Evolutionary conservation across 2,113 vertebrate species (phyloP), one percentile per base, ranked within the genome.

Genomic region (Mesocricetus auratus): DNA sequence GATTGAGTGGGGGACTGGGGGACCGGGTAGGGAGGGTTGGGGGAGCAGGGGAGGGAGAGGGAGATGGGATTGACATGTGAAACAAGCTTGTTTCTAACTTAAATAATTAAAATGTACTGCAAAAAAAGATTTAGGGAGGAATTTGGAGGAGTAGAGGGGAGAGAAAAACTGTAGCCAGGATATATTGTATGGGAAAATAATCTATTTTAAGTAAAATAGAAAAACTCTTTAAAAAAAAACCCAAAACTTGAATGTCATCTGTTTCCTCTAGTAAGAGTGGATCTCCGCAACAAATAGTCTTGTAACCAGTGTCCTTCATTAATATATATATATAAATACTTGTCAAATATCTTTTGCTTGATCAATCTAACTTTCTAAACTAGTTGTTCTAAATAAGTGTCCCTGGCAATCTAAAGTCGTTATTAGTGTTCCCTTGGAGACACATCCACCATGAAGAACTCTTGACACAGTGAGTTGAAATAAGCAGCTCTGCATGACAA

Each of bases 281-380:
- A 60, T 93, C 33, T 83, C 19, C n/a, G 24, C 39, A 60, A 17
- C 36, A 77, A 45, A 73, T 10, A 31, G 36, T 87, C 69, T 88
- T 83, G 53, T 56, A 79, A 45, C 15, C 4, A 78, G 17, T 39
- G 36, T 74, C 7, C 60, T 92, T 88, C 83, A 53, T 68, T 95
- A 81, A 74, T n/a, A 16, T 90, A 26, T 74, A 31, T 64, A 81
- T 86, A 56, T 64, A 81, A 94, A 36, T 82, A 83, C 10, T 73
- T 94, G 53, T 90, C 86, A n/a, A 68, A 50, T 26, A 47, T 66
- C 21, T 73, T 93, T 86, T 86, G 45, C 71, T 91, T 87, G 73
- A 26, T 90, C 33, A 53, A 79, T 45, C 1, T 60, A 26, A 71
- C 19, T 60, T 83, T 87, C 47, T 74, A 85, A 95, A 39, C 83